Percentiles rank a stretch among this genome's conserved stretches.
Conservation (phyloP, 1,140 invertebrate species). For the Drosophila biarmipes region DNA sequence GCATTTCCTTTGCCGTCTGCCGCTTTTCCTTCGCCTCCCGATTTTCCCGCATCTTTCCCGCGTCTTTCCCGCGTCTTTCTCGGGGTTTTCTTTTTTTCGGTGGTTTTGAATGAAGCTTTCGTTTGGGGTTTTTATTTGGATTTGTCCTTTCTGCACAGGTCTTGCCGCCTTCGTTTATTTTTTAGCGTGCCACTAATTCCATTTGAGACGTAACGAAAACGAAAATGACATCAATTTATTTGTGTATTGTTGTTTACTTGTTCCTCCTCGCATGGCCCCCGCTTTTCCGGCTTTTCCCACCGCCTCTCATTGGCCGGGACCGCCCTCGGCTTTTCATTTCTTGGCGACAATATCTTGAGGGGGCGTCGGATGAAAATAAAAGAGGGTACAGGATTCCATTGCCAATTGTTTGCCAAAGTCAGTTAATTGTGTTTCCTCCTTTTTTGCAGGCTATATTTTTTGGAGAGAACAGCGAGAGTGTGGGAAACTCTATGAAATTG, state of each 20-base stretch:
- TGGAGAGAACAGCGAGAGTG: not conserved
- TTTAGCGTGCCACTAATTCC: constrained; percentile 72
- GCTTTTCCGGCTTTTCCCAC: constrained; percentile 11
- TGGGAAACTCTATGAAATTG: not conserved
- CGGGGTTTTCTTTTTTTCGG: constrained; percentile 18
- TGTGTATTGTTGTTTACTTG: constrained; percentile 65
- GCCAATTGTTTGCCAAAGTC: constrained; percentile 33
- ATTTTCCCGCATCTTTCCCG: not conserved
- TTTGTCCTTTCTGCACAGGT: constrained; percentile 49
- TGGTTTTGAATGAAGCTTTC: constrained; percentile 47
- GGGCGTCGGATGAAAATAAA: constrained; percentile 6
- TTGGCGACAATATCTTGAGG: constrained; percentile 38
- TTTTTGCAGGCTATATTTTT: constrained; percentile 4
- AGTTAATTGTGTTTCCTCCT: constrained; percentile 33
- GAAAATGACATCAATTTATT: constrained; percentile 83
- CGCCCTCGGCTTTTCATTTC: constrained; percentile 30
- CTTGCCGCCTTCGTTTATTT: constrained; percentile 23
- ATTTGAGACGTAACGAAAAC: constrained; percentile 81
- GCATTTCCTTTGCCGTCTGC: constrained; percentile 14
- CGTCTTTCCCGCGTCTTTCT: no score
- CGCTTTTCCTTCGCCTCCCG: not conserved
- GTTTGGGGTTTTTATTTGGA: constrained; percentile 44
- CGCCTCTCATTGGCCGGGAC: constrained; percentile 29
- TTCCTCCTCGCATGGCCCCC: not conserved
- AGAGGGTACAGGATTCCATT: constrained; percentile 11